Evolutionary conservation across 2,113 vertebrate genomes (phyloP).

Genomic region (Salvelinus fontinalis): DNA sequence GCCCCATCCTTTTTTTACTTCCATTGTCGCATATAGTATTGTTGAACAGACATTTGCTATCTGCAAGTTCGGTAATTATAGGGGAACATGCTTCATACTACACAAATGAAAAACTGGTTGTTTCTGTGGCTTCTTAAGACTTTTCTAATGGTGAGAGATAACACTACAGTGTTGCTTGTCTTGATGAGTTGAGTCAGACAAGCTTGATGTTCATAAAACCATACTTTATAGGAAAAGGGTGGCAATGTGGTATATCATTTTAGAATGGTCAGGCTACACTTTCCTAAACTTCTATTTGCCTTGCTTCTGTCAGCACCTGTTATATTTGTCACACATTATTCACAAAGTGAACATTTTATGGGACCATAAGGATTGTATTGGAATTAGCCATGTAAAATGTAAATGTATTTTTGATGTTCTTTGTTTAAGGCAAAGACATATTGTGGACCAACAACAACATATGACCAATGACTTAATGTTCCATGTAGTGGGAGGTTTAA

Average conservation of each 20-base stretch:
- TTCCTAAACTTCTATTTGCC: conserved; percentile 9
- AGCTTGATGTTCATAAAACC: conserved; percentile 41
- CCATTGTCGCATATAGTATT: conserved; percentile 61
- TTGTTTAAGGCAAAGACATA: conserved; percentile 60
- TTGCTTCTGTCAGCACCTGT: conserved; percentile 46
- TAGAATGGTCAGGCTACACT: conserved; percentile 11
- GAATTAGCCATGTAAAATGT: conserved; percentile 53
- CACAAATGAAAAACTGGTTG: conserved; percentile 52
- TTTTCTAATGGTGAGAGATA: conserved; percentile 47
- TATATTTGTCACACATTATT: conserved; percentile 28
- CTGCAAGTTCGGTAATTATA: conserved; percentile 48
- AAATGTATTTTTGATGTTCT: conserved; percentile 32
- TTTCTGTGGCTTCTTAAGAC: conserved; percentile 64
- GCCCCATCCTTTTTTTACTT: conserved; percentile 72
- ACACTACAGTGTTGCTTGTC: conserved; percentile 64
- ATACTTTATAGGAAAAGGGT: conserved; percentile 47
- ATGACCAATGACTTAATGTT: conserved; percentile 48
- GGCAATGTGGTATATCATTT: not conserved
- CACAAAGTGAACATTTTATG: conserved; percentile 49
- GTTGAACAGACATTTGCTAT: conserved; percentile 74
- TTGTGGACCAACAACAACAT: conserved; percentile 53
- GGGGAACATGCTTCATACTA: conserved; percentile 43
- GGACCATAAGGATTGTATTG: conserved; percentile 50
- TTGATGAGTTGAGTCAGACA: conserved; percentile 55
- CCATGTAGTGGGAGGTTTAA: conserved; percentile 40